phyloP scores from a whole-genome alignment of 2,113 vertebrate genomes.

The Gracilinanus agilis region DNA sequence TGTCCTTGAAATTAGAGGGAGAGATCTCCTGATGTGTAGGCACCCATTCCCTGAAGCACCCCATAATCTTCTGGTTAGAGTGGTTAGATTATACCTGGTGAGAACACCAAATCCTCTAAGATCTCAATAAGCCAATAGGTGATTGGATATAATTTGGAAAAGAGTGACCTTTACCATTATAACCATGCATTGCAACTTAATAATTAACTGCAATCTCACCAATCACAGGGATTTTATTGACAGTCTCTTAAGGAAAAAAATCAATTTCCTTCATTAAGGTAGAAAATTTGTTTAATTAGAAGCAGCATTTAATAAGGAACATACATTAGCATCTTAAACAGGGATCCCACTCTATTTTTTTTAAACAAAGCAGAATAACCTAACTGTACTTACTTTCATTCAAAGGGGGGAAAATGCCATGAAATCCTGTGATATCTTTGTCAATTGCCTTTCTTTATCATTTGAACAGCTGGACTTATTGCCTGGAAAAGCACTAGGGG shows the following conservation, averaged over 20 bases:
- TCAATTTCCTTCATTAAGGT: slow-evolving; percentile 71
- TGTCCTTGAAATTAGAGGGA: not conserved
- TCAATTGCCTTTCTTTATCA: slow-evolving; percentile 35
- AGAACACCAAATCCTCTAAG: slow-evolving; percentile 31
- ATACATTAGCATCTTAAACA: slow-evolving; percentile 57
- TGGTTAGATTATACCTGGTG: slow-evolving; percentile 30
- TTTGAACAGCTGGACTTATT: slow-evolving; percentile 34
- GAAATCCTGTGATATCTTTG: slow-evolving; percentile 21
- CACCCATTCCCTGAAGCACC: not conserved
- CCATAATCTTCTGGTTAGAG: slow-evolving; percentile 1
- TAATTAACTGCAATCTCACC: slow-evolving; percentile 73
- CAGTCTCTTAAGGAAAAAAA: slow-evolving; percentile 76
- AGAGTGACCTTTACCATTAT: slow-evolving; percentile 59
- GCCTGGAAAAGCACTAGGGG: not conserved
- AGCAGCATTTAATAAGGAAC: slow-evolving; percentile 66
- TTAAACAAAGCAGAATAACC: slow-evolving; percentile 47
- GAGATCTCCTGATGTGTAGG: not conserved
- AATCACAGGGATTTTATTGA: slow-evolving; percentile 72
- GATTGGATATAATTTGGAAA: slow-evolving; percentile 64
- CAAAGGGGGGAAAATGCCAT: not conserved
- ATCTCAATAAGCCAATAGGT: slow-evolving; percentile 49
- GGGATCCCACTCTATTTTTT: slow-evolving; percentile 18
- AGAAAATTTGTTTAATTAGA: slow-evolving; percentile 73
- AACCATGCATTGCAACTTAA: slow-evolving; percentile 61
- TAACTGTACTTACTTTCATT: slow-evolving; percentile 47